phyloP scores from a whole-genome alignment of 2,113 vertebrate species.

The Syrmaticus mikado region DNA sequence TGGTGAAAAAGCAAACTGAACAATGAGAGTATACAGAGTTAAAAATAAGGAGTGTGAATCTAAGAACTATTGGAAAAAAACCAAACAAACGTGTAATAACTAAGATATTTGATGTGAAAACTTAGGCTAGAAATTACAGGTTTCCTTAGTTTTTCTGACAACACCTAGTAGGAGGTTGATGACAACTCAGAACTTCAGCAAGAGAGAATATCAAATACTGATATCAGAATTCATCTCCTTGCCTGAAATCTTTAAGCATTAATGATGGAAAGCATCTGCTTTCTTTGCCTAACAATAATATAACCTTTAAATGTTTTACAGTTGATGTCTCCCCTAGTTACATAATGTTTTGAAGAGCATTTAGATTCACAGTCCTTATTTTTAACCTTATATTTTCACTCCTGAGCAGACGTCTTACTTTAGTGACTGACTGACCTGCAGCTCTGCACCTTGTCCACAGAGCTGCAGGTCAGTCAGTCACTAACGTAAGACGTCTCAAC shows the following conservation, averaged over 20 bases:
- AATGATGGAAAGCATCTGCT: conserved; percentile 1
- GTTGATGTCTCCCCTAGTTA: neutral
- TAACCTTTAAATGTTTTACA: conserved; percentile 12
- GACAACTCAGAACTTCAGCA: conserved; percentile 38
- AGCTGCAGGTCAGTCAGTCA: too few relatives aligned
- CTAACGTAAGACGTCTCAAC: too few relatives aligned
- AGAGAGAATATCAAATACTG: neutral
- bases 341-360: neutral
- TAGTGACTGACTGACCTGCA: neutral
- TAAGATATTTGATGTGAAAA: neutral
- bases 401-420: neutral
- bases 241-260: conserved; percentile 2
- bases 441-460: neutral
- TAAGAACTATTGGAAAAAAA: neutral
- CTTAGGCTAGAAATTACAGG: neutral
- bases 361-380: neutral
- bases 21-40: neutral
- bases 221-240: neutral
- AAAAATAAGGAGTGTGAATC: conserved; percentile 20
- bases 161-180: conserved; percentile 12
- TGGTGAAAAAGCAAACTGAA: conserved; percentile 9
- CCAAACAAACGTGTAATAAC: neutral
- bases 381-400: neutral
- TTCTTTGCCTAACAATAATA: neutral
- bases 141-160: conserved; percentile 38